phyloP scores from a whole-genome alignment of 2,113 vertebrate genomes.

The Solea solea region DNA sequence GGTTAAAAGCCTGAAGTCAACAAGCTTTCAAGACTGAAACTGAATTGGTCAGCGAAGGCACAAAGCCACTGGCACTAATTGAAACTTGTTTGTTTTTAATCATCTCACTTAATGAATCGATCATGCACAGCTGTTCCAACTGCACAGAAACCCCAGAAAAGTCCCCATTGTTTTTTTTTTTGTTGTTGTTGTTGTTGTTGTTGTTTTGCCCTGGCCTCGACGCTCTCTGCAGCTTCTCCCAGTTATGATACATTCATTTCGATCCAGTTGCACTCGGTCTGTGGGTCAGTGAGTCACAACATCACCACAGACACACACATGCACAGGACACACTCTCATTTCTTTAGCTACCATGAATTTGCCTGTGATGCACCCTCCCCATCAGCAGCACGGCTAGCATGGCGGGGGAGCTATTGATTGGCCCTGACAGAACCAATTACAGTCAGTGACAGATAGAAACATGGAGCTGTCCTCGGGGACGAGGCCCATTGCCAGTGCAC shows the following conservation, averaged over 20 bases:
- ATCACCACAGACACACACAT: constrained; percentile 25
- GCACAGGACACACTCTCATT: constrained; percentile 36
- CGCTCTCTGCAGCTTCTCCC: constrained; percentile 6
- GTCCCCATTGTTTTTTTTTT: background rate
- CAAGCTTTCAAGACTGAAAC: no score
- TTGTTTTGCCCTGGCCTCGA: background rate
- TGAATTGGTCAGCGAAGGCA: no score
- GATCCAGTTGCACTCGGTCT: constrained; percentile 33
- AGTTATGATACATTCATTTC: constrained; percentile 9
- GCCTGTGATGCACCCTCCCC: constrained; percentile 55
- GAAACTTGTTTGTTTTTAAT: no score
- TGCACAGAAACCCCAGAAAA: background rate
- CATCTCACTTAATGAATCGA: no score
- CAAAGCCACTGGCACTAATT: no score
- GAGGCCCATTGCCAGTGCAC: constrained; percentile 15
- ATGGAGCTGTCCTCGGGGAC: constrained; percentile 63
- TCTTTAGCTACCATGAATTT: constrained; percentile 61
- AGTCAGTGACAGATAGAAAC: constrained; percentile 75
- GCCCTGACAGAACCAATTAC: constrained; percentile 82
- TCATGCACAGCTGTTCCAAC: background rate
- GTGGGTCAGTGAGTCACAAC: constrained; percentile 31
- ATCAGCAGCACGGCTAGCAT: constrained; percentile 65
- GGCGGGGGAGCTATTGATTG: constrained; percentile 75
- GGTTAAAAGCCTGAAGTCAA: no score
- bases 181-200: background rate